These are phyloP conservation scores for Nothocercus julius DNA, from an alignment of 2,113 vertebrate genomes.

Conservation along the genomic window DNA sequence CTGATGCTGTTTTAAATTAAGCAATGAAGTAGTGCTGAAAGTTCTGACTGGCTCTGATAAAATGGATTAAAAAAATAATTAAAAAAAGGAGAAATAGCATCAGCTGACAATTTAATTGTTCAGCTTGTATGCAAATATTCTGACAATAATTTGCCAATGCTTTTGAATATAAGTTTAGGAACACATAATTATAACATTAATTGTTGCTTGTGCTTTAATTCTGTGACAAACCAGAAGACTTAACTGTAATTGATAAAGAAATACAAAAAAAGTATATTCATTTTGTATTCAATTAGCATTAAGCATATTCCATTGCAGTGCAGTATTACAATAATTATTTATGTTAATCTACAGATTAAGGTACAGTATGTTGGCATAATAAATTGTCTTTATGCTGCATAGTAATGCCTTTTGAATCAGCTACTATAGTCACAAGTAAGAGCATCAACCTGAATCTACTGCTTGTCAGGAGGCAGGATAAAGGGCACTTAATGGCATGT, in stretches of 20 bases:
- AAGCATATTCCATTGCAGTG: slow-evolving; percentile 32
- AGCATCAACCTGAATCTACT: background rate
- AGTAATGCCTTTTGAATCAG: background rate
- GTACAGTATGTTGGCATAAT: background rate
- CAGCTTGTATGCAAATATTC: slow-evolving; percentile 46
- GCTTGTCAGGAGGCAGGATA: background rate
- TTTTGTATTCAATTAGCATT: slow-evolving; percentile 57
- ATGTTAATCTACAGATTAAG: slow-evolving; percentile 47
- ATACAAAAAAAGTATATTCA: slow-evolving; percentile 27
- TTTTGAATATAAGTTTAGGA: slow-evolving; percentile 52
- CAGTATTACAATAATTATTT: slow-evolving; percentile 57
- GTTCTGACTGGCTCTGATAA: slow-evolving; percentile 57
- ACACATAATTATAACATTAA: slow-evolving; percentile 65
- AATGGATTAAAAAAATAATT: slow-evolving; percentile 35
- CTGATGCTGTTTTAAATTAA: slow-evolving; percentile 35
- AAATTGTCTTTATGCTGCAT: slow-evolving; percentile 5
- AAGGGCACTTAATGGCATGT: background rate
- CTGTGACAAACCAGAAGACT: slow-evolving; percentile 71
- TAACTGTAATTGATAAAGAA: slow-evolving; percentile 51
- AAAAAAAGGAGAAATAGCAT: slow-evolving; percentile 29
- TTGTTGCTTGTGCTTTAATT: slow-evolving; percentile 72
- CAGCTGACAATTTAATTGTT: slow-evolving; percentile 57
- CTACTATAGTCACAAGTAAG: slow-evolving; percentile 2
- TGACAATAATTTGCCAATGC: slow-evolving; percentile 57
- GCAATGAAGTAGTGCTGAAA: slow-evolving; percentile 19